These are phyloP conservation scores for Drosophila neocordata DNA, from an alignment of 1,140 invertebrate species.

Conservation along the genomic window DNA sequence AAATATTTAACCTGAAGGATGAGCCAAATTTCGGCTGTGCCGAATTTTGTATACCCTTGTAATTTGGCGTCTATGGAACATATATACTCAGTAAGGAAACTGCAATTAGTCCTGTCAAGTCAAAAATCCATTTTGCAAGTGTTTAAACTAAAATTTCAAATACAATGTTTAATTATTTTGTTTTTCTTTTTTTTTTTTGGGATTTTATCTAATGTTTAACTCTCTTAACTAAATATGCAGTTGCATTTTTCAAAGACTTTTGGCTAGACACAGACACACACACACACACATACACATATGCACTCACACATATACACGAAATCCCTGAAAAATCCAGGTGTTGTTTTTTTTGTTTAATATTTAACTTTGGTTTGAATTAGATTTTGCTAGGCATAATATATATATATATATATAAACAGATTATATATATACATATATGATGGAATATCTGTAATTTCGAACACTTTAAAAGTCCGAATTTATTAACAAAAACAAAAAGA, in stretches of 20 bases:
- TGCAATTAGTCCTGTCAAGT: too few species aligned
- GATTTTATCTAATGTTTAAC: slow-evolving; percentile 38
- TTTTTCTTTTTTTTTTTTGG: slow-evolving; percentile 20
- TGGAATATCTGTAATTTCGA: slow-evolving; percentile 11
- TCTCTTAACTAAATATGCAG: slow-evolving; percentile 44
- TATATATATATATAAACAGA: neutral
- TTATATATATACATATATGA: neutral
- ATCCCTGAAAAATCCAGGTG: slow-evolving; percentile 4
- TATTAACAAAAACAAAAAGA: slow-evolving; percentile 24
- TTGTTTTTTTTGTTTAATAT: slow-evolving; percentile 2
- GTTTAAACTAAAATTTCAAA: slow-evolving; percentile 3
- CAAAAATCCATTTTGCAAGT: too few species aligned
- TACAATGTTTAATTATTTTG: slow-evolving; percentile 18
- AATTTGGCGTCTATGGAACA: too few species aligned
- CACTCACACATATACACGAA: slow-evolving; percentile 19
- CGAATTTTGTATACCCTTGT: neutral
- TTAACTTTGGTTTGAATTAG: neutral
- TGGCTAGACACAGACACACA: slow-evolving; percentile 38
- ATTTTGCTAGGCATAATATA: slow-evolving; percentile 10
- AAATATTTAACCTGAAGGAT: neutral
- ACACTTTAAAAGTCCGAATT: slow-evolving; percentile 26
- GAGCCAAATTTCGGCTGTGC: neutral
- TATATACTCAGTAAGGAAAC: too few species aligned
- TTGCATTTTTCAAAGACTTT: slow-evolving; percentile 68
- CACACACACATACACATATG: slow-evolving; percentile 11